These are phyloP conservation scores for Palythoa grandis DNA, from an alignment of 92 coral and sea anemone genomes.

Conservation along the genomic window DNA sequence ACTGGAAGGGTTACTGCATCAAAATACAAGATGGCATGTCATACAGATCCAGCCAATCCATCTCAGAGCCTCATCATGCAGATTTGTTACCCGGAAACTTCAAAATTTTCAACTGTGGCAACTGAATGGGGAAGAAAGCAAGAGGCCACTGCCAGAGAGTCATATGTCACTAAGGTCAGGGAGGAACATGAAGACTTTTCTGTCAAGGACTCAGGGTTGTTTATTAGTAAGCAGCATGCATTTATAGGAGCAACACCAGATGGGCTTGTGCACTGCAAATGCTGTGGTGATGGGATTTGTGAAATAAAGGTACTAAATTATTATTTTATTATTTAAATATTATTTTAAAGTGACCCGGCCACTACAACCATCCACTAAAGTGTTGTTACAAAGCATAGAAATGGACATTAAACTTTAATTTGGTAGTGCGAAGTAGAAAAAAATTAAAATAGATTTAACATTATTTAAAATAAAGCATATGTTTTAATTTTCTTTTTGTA, in stretches of 20 bases:
- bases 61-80: slow-evolving; percentile 50
- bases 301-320: slow-evolving; percentile 38
- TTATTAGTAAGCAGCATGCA: slow-evolving; percentile 41
- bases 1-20: slow-evolving; percentile 61
- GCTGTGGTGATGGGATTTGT: slow-evolving; percentile 60
- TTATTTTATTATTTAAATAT: too few species aligned
- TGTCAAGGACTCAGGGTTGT: slow-evolving; percentile 45
- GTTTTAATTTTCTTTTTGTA: too few species aligned
- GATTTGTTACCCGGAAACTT: slow-evolving; percentile 48
- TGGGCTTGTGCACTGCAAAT: slow-evolving; percentile 47
- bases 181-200: slow-evolving; percentile 29
- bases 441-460: too few species aligned
- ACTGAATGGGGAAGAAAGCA: slow-evolving; percentile 60
- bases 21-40: slow-evolving; percentile 57
- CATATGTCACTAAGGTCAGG: slow-evolving; percentile 35
- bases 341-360: too few species aligned
- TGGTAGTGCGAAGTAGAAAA: too few species aligned
- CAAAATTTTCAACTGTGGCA: slow-evolving; percentile 42
- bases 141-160: slow-evolving; percentile 45
- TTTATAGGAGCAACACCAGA: slow-evolving; percentile 56
- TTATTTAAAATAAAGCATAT: too few species aligned
- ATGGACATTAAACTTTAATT: too few species aligned
- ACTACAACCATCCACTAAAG: not conserved
- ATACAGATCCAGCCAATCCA: slow-evolving; percentile 54
- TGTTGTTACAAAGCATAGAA: not conserved